Percentiles rank a stretch among this genome's conserved stretches.
phyloP scores from a whole-genome alignment of 2,113 vertebrate genomes.

The Epinephelus fuscoguttatus region DNA sequence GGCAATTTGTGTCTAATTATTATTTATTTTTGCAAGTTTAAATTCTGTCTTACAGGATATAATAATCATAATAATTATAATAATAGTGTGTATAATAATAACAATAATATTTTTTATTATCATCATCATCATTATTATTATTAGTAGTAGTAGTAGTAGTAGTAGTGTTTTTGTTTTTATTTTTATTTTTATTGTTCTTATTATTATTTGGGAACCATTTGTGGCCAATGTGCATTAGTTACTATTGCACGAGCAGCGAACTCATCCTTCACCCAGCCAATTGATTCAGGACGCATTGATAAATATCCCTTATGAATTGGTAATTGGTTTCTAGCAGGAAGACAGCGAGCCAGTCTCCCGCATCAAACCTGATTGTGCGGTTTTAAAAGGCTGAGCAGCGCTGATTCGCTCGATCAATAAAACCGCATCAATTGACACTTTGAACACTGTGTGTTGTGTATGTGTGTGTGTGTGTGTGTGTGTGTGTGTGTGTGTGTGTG shows the following conservation, averaged over 20 bases:
- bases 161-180: rapidly evolving
- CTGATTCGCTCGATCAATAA: conserved; percentile 55
- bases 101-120: not conserved
- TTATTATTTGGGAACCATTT: not conserved
- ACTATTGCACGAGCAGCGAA: not conserved
- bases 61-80: not conserved
- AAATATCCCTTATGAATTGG: conserved; percentile 50
- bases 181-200: not conserved
- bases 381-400: conserved; percentile 53
- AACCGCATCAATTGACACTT: conserved; percentile 42
- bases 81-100: not conserved
- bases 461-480: not conserved
- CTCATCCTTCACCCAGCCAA: conserved; percentile 11
- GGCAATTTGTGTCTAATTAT: not conserved
- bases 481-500: not conserved
- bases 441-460: not conserved
- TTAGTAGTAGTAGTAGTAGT: no score
- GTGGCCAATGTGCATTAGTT: not conserved
- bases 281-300: conserved; percentile 42
- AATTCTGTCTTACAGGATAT: not conserved
- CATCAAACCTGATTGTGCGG: conserved; percentile 45
- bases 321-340: conserved; percentile 26
- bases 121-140: no score
- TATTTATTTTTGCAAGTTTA: not conserved
- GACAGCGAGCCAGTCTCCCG: conserved; percentile 26